A percentile compares a stretch with the other conserved stretches of the same genome.
phyloP scores from a whole-genome alignment of 1,140 invertebrate species.

The Trigoniulus corallinus region DNA sequence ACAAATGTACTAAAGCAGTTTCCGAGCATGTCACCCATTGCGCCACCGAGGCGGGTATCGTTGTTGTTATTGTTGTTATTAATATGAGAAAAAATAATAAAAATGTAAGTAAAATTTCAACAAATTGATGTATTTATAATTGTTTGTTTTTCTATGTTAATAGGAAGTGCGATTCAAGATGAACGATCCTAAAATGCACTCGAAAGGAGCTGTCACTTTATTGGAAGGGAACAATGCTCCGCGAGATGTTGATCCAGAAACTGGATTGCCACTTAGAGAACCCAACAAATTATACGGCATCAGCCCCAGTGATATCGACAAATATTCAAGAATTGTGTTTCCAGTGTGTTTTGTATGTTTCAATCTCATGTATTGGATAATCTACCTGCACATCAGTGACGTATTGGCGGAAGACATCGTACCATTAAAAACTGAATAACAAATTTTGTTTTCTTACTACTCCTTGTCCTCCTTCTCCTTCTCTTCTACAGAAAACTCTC shows the following conservation, averaged over 20 bases:
- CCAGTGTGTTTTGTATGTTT: constrained; percentile 94
- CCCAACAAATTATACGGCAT: constrained; percentile 76
- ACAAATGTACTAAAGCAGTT: no score
- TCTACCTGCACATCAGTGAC: constrained; percentile 88
- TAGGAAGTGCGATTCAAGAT: constrained; percentile 90
- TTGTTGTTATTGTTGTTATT: no score
- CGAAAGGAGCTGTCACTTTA: constrained; percentile 56
- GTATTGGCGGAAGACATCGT: constrained; percentile 83
- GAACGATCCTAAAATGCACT: constrained; percentile 78
- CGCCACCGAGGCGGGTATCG: no score
- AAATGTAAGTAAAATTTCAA: no score
- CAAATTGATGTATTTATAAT: no score
- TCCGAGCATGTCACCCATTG: no score
- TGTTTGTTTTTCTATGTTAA: constrained; percentile 9
- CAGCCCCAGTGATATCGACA: constrained; percentile 89
- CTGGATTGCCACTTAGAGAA: constrained; percentile 40
- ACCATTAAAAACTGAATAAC: constrained; percentile 13
- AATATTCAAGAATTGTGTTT: constrained; percentile 88
- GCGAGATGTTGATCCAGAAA: constrained; percentile 36
- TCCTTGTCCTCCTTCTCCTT: no score
- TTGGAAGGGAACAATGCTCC: constrained; percentile 62
- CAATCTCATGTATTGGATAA: constrained; percentile 97
- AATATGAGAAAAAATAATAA: no score
- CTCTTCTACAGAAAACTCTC: no score
- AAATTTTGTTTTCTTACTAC: no score